Evolutionary conservation across 2,888 invertebrate genomes (phyloP).

Genomic region (Cryptophagus acutangulus): DNA sequence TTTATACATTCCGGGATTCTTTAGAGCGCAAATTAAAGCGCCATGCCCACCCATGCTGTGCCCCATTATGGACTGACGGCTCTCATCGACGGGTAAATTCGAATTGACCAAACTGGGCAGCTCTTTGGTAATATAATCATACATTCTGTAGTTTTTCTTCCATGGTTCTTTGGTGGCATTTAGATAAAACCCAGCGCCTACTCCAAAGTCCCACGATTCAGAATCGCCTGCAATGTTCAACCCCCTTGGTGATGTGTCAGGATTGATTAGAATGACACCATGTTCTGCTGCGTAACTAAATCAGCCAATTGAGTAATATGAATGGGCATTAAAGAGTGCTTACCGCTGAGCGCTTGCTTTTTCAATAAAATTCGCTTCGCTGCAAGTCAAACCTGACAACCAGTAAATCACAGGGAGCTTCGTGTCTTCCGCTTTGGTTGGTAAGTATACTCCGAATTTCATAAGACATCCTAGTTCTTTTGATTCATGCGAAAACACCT

Average conservation of each 20-base stretch:
- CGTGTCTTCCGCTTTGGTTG: slow-evolving; percentile 66
- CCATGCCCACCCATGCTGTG: slow-evolving; percentile 99
- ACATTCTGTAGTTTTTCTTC: slow-evolving; percentile 93
- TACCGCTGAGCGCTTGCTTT: slow-evolving; percentile 89
- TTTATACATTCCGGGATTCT: slow-evolving; percentile 83
- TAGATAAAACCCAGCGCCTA: slow-evolving; percentile 92
- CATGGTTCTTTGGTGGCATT: slow-evolving; percentile 90
- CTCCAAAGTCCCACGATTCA: slow-evolving; percentile 91
- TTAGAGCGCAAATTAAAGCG: slow-evolving; percentile 81
- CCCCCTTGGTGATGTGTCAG: slow-evolving; percentile 94
- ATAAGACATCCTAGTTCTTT: slow-evolving; percentile 77
- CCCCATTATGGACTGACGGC: slow-evolving; percentile 72
- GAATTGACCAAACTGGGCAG: slow-evolving; percentile 67
- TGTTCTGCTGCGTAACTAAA: slow-evolving; percentile 73
- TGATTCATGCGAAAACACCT: slow-evolving; percentile 78
- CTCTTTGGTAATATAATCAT: slow-evolving; percentile 86
- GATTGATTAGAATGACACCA: slow-evolving; percentile 82
- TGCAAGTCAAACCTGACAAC: slow-evolving; percentile 89
- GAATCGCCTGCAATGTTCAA: slow-evolving; percentile 86
- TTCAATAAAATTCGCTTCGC: slow-evolving; percentile 90
- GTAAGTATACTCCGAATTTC: slow-evolving; percentile 90
- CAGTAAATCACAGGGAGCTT: slow-evolving; percentile 82
- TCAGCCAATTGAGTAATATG: slow-evolving; percentile 5
- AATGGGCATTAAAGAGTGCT: background rate
- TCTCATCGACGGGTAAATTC: slow-evolving; percentile 64